Percentiles rank a stretch among this genome's conserved stretches.
Conservation (phyloP, 2,797 vertebrate genomes). For the Chloroceryle inda region DNA sequence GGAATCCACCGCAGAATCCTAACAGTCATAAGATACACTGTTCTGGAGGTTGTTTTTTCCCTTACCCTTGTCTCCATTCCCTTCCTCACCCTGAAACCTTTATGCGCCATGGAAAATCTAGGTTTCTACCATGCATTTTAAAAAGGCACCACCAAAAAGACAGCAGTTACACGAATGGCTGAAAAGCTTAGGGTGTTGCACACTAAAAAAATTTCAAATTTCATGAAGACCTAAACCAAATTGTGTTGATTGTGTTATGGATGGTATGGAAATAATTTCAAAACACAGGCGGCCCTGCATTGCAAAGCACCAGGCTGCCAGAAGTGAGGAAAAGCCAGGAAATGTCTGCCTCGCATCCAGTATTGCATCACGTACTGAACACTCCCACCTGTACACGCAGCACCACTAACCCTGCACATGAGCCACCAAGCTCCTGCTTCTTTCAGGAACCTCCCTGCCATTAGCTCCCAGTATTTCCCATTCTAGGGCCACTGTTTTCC, state of each 20-base stretch:
- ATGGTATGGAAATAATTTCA: neutral
- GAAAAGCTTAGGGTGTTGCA: neutral
- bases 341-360: neutral
- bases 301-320: neutral
- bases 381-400: neutral
- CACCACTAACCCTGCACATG: neutral
- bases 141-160: neutral
- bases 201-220: neutral
- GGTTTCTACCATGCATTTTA: neutral
- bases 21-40: neutral
- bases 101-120: neutral
- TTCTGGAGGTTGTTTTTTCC: neutral
- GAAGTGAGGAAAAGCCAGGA: neutral
- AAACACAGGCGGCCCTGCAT: neutral
- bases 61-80: neutral
- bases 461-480: neutral
- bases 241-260: rapidly evolving
- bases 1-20: neutral
- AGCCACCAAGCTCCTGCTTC: rapidly evolving
- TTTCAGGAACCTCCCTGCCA: neutral
- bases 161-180: neutral
- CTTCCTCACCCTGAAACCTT: neutral
- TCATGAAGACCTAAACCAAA: neutral
- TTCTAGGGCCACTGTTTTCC: neutral
- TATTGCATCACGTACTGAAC: neutral